Base-by-base conservation (phyloP, 2,888 invertebrate species). In the Amphimallon solstitiale region DNA sequence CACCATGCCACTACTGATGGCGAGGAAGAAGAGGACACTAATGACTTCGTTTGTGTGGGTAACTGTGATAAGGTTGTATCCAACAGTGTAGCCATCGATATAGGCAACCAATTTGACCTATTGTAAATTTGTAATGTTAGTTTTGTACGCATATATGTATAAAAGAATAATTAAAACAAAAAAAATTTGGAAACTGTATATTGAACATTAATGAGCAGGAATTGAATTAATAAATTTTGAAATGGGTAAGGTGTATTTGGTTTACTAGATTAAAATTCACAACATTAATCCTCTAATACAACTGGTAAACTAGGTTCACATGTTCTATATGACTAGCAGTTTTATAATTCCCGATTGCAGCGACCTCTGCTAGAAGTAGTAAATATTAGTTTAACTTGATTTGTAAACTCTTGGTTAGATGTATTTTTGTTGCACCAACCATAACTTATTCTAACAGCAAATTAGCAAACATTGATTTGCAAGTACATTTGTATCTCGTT, bases 31-130 rank as follows among this genome's bases (percentile, higher is more conserved):
- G 46, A 63, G 21, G 34, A 46, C 45, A 45, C 19, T 34, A 63
- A 54, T n/a, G n/a, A n/a, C 52, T 63, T 63, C 38, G 37, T 54
- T 54, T 63, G 63, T 63, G 46, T 34, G 52, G 54, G 54, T 52
- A 63, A 63, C 45, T 63, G 63, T 63, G 63, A 63, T 52, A 51
- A 51, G 45, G 37, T 63, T 54, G 40, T 63, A 43, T 12, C 40
- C 37, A 63, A 66, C 34, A 63, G 63, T 62, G 63, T 66, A 10
- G 56, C 45, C 46, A 63, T 66, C 40, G 66, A 66, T 38, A 56
- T 66, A 23, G 66, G 63, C 14, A 66, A 49, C 43, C 63, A 66
- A 49, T 62, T 66, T 56, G 63, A 66, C 40, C 49, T 66, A 56
- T 49, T 66, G 49, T 66, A 63, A 37, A 40, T 43, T 43, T 29